Conservation (phyloP, 2,888 invertebrate species). For the Dryocosmus kuriphilus region DNA sequence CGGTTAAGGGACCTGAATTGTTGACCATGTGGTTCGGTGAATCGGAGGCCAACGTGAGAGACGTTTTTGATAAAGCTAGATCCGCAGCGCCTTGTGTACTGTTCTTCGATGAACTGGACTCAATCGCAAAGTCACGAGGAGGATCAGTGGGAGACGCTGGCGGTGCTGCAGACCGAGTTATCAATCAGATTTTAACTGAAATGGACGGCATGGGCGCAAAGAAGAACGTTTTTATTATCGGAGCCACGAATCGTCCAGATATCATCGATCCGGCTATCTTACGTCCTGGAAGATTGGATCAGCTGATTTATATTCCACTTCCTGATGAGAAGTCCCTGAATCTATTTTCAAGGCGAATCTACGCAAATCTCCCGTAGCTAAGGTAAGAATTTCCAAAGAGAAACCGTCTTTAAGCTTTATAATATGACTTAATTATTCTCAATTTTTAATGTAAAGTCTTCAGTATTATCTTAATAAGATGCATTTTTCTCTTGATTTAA, state of each 20-base stretch:
- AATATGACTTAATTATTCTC: background rate
- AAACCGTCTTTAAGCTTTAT: background rate
- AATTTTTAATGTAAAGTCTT: constrained; percentile 9
- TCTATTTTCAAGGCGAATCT: constrained; percentile 97
- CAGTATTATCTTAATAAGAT: background rate
- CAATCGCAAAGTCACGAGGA: constrained; percentile 99
- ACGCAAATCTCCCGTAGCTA: constrained; percentile 96
- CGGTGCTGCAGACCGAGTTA: constrained; percentile 98
- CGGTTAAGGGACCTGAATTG: constrained; percentile 98
- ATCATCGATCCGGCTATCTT: constrained; percentile 99
- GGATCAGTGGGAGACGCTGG: constrained; percentile 98
- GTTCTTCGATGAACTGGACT: constrained; percentile 99
- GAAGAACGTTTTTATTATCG: constrained; percentile 99
- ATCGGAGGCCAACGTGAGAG: constrained; percentile 99
- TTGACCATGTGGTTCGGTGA: constrained; percentile 99
- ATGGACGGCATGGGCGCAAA: constrained; percentile 99
- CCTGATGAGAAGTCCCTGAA: constrained; percentile 98
- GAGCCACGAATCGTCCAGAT: constrained; percentile 95
- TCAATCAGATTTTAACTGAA: constrained; percentile 99
- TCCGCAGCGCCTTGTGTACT: constrained; percentile 99
- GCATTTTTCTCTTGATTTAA: background rate
- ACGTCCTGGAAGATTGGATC: constrained; percentile 98
- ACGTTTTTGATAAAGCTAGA: constrained; percentile 99
- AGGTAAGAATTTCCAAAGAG: constrained; percentile 76
- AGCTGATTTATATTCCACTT: constrained; percentile 99